Percentiles rank a stretch among this genome's conserved stretches.
Conservation (phyloP, 2,888 invertebrate genomes). For the Diarsia mendica region DNA sequence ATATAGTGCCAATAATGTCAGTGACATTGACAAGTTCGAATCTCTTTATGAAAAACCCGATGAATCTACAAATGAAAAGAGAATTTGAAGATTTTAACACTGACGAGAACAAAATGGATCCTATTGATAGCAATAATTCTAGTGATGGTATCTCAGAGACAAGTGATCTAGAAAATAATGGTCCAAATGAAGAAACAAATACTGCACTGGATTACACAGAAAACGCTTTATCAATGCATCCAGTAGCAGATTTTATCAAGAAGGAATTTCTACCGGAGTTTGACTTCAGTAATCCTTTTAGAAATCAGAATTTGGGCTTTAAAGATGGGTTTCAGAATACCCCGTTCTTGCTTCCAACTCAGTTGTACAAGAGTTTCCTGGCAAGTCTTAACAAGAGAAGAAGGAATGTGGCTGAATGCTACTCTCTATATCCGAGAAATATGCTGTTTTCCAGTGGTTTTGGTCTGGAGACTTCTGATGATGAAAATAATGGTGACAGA, state of each 20-base stretch:
- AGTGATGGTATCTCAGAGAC: constrained; percentile 85
- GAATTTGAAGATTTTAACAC: constrained; percentile 84
- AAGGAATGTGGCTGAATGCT: constrained; percentile 86
- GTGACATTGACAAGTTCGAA: constrained; percentile 84
- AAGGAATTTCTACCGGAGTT: constrained; percentile 88
- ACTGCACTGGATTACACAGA: constrained; percentile 85
- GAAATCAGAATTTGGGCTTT: constrained; percentile 83
- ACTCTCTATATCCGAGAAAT: constrained; percentile 88
- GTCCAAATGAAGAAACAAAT: constrained; percentile 77
- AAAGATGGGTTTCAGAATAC: constrained; percentile 85
- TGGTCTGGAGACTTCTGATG: constrained; percentile 85
- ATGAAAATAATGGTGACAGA: constrained; percentile 83
- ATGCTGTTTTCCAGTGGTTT: constrained; percentile 89
- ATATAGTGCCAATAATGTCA: constrained; percentile 85
- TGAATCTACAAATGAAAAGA: constrained; percentile 86
- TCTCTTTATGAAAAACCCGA: constrained; percentile 83
- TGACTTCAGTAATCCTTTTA: constrained; percentile 85
- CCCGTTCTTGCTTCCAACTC: constrained; percentile 93
- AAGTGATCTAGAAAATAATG: constrained; percentile 86
- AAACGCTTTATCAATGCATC: constrained; percentile 82
- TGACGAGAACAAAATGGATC: constrained; percentile 80
- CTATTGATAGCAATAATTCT: constrained; percentile 82
- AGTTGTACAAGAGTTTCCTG: constrained; percentile 94
- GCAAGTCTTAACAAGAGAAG: constrained; percentile 91
- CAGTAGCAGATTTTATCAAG: constrained; percentile 88